Percentiles rank a stretch among this genome's conserved stretches.
Evolutionary conservation across 2,113 vertebrate genomes (phyloP).

Genomic region (Hydrolagus affinis): DNA sequence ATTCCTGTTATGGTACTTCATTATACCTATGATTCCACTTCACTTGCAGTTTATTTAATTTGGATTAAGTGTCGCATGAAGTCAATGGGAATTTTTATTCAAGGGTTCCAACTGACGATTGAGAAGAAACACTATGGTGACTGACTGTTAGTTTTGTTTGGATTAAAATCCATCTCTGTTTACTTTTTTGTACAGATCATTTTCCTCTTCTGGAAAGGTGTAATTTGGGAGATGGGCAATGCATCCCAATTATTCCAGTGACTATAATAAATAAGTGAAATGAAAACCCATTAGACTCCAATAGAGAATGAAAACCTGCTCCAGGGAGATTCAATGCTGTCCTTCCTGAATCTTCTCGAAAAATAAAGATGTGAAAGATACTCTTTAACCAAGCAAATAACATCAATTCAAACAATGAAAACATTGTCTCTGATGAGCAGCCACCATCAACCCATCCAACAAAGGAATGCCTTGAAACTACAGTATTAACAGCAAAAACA

Average conservation of each 20-base stretch:
- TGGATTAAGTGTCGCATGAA: constrained; percentile 23
- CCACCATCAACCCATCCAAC: too few relatives aligned
- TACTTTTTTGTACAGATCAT: background rate
- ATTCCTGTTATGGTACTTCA: constrained; percentile 26
- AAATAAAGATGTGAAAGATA: too few relatives aligned
- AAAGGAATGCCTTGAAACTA: too few relatives aligned
- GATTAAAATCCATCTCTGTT: constrained; percentile 5
- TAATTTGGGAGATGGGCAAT: background rate
- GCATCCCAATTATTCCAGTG: background rate
- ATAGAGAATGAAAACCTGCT: background rate
- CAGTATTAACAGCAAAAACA: too few relatives aligned
- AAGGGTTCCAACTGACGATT: background rate
- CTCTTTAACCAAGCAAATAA: too few relatives aligned
- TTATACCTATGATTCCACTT: constrained; percentile 24
- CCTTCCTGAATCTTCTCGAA: too few relatives aligned
- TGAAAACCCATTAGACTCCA: too few relatives aligned
- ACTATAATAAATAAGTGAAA: background rate
- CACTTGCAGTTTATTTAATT: constrained; percentile 28
- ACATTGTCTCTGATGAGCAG: too few relatives aligned
- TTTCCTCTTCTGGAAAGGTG: background rate
- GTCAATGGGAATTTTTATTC: constrained; percentile 30
- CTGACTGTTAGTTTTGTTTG: constrained; percentile 15
- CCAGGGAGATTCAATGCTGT: background rate
- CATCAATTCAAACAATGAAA: too few relatives aligned
- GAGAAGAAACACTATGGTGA: constrained; percentile 22